Evolutionary conservation across 2,797 vertebrate species (phyloP), one percentile per base, ranked within the genome.

Genomic region (Sebastes hopkinsi): DNA sequence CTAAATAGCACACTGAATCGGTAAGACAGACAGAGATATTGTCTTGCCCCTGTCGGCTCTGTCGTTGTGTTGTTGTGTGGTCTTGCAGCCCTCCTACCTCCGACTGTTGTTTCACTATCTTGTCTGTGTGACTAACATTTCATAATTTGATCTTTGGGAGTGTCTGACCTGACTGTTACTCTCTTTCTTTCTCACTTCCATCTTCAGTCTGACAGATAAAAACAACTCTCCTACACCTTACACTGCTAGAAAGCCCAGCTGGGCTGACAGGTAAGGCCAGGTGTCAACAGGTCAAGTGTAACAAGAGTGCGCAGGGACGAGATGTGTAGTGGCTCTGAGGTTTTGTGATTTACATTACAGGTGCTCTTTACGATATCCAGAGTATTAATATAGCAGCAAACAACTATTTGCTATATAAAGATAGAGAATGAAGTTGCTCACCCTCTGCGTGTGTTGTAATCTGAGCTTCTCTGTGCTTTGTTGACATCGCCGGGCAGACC

Each of bases 201-300:
- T 93, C 89, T 94, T 87, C 92, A 96, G 94, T 95, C 90, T 90
- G 88, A 92, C 94, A 83, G 95, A 97, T 82, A 79, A 80, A 87
- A 94, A 86, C 87, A 90, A 79, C 84, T 92, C 86, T 77, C 84
- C 92, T 81, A 82, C 95, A 77, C 85, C 92, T 94, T 94, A 94
- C 92, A 90, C 93, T 82, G 90, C 95, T 93, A 32, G 1, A 73
- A 92, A 88, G 89, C 95, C 94, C 90, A 93, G 86, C 92, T 94
- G 95, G 89, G 95, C 94, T 80, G 92, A 92, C 93, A 97, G 95
- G 94, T 97, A 95, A 96, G 93, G 90, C 71, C 22, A 71, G 79
- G 30, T 34, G 58, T 79, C 27, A 75, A 46, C 23, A 60, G 36
- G 58, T 70, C 34, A 70, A 22, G 20, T 20, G 7, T 72, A 58